phyloP scores from a whole-genome alignment of 2,888 invertebrate species.

The Microplitis deprimator region DNA sequence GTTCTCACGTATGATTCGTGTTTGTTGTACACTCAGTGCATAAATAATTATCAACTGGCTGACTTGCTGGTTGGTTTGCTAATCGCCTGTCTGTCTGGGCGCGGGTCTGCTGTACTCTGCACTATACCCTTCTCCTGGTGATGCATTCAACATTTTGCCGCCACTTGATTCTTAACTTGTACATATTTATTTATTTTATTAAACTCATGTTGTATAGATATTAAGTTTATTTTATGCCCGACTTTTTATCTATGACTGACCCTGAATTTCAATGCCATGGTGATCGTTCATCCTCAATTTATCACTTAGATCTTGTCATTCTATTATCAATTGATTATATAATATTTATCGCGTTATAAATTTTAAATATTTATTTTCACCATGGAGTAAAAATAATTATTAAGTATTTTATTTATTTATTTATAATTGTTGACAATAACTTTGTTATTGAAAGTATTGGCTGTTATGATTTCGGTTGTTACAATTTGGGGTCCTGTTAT shows the following conservation, averaged over 20 bases:
- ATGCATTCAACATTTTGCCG: constrained; percentile 46
- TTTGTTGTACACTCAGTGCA: constrained; percentile 63
- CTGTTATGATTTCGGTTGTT: constrained; percentile 54
- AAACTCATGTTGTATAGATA: not conserved
- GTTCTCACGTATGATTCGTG: constrained; percentile 50
- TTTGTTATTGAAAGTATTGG: constrained; percentile 33
- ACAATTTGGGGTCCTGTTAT: constrained; percentile 62
- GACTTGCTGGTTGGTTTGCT: constrained; percentile 41
- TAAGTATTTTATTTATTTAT: too few species aligned
- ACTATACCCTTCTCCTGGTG: constrained; percentile 41
- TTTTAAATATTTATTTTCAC: not conserved
- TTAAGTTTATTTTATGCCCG: constrained; percentile 18
- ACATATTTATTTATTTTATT: constrained; percentile 48
- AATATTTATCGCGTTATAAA: not conserved
- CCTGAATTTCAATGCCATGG: constrained; percentile 39
- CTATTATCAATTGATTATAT: constrained; percentile 6
- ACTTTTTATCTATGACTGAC: constrained; percentile 34
- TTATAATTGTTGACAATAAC: too few species aligned
- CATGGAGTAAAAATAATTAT: too few species aligned
- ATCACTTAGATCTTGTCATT: constrained; percentile 1
- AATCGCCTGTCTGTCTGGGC: constrained; percentile 62
- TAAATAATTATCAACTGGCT: constrained; percentile 41
- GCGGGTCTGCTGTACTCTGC: constrained; percentile 55
- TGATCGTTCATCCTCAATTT: constrained; percentile 15
- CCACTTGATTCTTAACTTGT: constrained; percentile 36